Conservation (phyloP, 2,888 invertebrate species). For the Tetrapedia diversipes region DNA sequence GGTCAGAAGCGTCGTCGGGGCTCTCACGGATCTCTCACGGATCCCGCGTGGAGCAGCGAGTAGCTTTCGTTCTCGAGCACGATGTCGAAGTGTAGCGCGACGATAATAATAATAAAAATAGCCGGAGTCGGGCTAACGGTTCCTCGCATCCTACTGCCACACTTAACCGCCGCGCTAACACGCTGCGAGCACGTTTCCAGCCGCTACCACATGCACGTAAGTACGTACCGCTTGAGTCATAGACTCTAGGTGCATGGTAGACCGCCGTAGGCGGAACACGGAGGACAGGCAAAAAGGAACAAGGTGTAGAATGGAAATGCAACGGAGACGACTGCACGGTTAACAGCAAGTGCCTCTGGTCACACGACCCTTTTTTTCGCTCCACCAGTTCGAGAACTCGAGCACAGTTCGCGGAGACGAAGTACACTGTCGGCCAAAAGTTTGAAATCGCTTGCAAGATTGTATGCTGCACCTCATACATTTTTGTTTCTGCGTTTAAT, state of each 20-base stretch:
- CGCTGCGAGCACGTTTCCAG: conserved; percentile 53
- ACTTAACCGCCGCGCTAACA: conserved; percentile 75
- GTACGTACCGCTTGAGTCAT: conserved; percentile 35
- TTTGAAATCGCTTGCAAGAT: no score
- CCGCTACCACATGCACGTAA: neutral
- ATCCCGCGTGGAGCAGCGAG: neutral
- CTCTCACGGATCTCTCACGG: neutral
- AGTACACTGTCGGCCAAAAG: no score
- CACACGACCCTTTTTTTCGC: conserved; percentile 22
- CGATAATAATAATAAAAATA: conserved; percentile 77
- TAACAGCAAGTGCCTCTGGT: conserved; percentile 38
- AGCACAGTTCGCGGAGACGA: no score
- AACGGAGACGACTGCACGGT: conserved; percentile 18
- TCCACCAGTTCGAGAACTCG: neutral
- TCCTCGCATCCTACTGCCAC: conserved; percentile 82
- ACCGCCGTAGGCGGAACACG: conserved; percentile 45
- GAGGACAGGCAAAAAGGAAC: conserved; percentile 36
- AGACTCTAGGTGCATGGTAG: conserved; percentile 18
- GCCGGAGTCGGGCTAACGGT: conserved; percentile 79
- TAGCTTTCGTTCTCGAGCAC: conserved; percentile 52
- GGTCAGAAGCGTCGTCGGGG: conserved; percentile 36
- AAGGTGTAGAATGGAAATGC: neutral
- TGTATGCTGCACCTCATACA: no score
- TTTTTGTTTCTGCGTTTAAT: no score
- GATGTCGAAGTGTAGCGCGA: conserved; percentile 60